Conservation (phyloP, 2,888 invertebrate genomes). For the Thereva nobilitata region DNA sequence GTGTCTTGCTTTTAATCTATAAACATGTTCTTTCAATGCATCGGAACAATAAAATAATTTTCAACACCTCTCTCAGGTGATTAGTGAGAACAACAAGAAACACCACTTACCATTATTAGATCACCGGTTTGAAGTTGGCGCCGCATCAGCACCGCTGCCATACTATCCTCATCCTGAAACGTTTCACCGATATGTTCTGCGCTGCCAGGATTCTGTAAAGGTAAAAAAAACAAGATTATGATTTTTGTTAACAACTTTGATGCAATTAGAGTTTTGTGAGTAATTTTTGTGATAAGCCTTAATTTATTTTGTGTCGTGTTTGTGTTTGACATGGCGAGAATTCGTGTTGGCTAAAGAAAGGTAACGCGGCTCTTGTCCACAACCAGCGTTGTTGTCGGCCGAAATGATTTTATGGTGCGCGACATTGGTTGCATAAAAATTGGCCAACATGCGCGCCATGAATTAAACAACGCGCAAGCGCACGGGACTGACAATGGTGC, state of each 20-base stretch:
- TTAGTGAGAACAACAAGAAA: slow-evolving; percentile 9
- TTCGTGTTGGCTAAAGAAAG: too few relatives aligned
- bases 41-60: neutral
- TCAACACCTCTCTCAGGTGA: slow-evolving; percentile 1
- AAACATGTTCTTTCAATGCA: slow-evolving; percentile 18
- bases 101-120: slow-evolving; percentile 77
- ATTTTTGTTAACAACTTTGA: neutral
- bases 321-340: too few relatives aligned
- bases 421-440: slow-evolving; percentile 13
- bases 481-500: neutral
- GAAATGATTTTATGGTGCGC: neutral
- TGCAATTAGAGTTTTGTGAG: neutral
- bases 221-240: slow-evolving; percentile 38
- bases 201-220: slow-evolving; percentile 61
- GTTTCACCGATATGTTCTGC: slow-evolving; percentile 74
- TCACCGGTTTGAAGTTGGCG: slow-evolving; percentile 78
- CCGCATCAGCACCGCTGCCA: slow-evolving; percentile 84
- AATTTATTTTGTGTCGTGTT: neutral
- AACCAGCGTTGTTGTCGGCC: too few relatives aligned
- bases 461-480: neutral
- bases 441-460: too few relatives aligned
- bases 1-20: neutral
- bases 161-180: slow-evolving; percentile 84
- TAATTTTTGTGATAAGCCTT: neutral
- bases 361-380: too few relatives aligned